Base-by-base conservation (phyloP, 2,797 vertebrate genomes). In the Austrolebias charrua region DNA sequence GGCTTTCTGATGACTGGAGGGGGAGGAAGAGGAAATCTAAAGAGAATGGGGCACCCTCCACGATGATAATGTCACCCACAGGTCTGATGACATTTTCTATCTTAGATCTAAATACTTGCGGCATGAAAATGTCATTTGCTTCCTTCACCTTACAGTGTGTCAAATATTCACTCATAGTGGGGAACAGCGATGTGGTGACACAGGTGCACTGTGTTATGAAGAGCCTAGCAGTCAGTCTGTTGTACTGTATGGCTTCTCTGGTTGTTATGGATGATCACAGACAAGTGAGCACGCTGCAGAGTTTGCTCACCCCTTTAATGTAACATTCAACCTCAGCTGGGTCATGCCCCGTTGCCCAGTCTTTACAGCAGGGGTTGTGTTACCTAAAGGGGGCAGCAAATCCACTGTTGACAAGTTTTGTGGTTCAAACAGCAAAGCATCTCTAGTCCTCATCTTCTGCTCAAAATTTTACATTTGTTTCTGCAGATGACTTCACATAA, bases 271-370 rank as follows among this genome's bases (percentile, higher is more conserved):
- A 86, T 85, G 82, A 80, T 72, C 81, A 77, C 81, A 64, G 74
- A 83, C 66, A 76, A 75, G 61, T 81, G 84, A 84, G 85, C 82
- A 83, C 71, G 73, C 69, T 64, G 56, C 56, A 35, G 78, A 85
- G 80, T 91, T 90, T 88, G 87, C 83, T 86, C 82, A 70, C 85
- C 88, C 75, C 82, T 88, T 90, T 84, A 83, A 78, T 66, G 81
- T 87, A 85, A 90, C 82, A 54, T 59, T 60, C 85, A 77, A 78
- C 71, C 66, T 56, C 61, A 66, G 74, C 79, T 84, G 85, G 81
- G 87, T 82, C 71, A 81, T 46, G 56, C 73, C 65, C 69, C 55
- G 53, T 64, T 57, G 62, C 77, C 71, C 56, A 59, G 73, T 65
- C 55, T 51, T 82, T 56, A 10, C 24, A 42, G 73, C 73, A 55